Conservation (phyloP, 2,888 invertebrate species). For the Nymphalis c-album region DNA sequence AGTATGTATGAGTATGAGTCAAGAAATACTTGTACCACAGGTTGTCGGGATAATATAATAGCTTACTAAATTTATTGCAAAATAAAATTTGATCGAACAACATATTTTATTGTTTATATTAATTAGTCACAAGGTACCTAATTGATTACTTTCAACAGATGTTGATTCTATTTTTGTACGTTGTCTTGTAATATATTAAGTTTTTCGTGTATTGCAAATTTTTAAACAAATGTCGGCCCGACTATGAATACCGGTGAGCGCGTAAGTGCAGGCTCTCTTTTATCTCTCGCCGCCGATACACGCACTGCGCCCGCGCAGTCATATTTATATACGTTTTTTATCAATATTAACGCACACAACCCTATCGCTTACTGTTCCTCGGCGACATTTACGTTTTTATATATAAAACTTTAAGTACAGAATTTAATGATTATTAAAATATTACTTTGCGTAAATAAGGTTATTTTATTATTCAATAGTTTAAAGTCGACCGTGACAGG, state of each 20-base stretch:
- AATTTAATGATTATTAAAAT: constrained; percentile 11
- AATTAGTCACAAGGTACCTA: too few relatives aligned
- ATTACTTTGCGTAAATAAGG: neutral
- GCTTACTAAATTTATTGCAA: too few relatives aligned
- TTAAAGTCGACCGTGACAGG: constrained; percentile 9
- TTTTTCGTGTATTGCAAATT: constrained; percentile 11
- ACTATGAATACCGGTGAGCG: constrained; percentile 64
- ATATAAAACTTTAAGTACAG: constrained; percentile 8
- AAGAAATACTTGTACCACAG: too few relatives aligned
- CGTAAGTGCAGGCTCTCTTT: constrained; percentile 78
- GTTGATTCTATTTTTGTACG: too few relatives aligned
- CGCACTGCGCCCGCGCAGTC: constrained; percentile 59
- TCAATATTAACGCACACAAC: constrained; percentile 55
- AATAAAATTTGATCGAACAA: too few relatives aligned
- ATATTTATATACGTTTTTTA: constrained; percentile 71
- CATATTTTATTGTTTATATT: too few relatives aligned
- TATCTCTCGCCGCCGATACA: constrained; percentile 67
- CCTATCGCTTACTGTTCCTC: constrained; percentile 19
- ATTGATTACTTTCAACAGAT: too few relatives aligned
- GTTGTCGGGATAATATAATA: too few relatives aligned
- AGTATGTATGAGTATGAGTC: too few relatives aligned
- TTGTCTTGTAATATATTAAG: neutral
- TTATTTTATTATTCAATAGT: constrained; percentile 8
- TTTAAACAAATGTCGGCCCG: constrained; percentile 27
- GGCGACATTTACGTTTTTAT: constrained; percentile 13